These are phyloP conservation scores for Rhopalosiphum maidis DNA, from an alignment of 1,140 invertebrate genomes.

Conservation along the genomic window DNA sequence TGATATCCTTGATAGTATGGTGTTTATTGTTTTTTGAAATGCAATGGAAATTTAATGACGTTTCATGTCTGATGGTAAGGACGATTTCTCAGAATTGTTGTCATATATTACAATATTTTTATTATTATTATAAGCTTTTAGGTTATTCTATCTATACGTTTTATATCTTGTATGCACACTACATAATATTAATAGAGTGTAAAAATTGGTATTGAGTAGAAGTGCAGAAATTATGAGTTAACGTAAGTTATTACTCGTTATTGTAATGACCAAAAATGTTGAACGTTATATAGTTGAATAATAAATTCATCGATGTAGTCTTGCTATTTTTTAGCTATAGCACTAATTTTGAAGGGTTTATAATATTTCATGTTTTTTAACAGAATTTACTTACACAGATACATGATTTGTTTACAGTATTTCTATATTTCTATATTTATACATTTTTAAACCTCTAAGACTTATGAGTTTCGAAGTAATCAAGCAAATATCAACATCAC, in stretches of 20 bases:
- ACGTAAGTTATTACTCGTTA: not conserved
- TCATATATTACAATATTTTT: not conserved
- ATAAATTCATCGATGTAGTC: not conserved
- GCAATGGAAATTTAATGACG: not conserved
- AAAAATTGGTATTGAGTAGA: not conserved
- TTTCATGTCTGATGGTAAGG: not conserved
- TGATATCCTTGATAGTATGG: not conserved
- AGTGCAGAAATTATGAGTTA: not conserved
- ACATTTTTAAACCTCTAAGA: too few relatives aligned
- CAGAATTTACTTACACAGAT: not conserved
- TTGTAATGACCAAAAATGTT: not conserved
- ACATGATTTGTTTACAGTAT: too few relatives aligned
- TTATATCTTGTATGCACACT: not conserved
- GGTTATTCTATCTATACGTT: not conserved
- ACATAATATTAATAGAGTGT: not conserved
- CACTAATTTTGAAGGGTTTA: not conserved
- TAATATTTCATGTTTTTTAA: too few relatives aligned
- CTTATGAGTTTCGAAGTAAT: not conserved
- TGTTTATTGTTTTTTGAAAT: not conserved
- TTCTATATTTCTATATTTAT: too few relatives aligned
- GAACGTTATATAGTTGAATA: not conserved
- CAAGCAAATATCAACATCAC: not conserved
- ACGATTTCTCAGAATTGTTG: not conserved
- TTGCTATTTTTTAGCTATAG: not conserved
- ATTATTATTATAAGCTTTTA: not conserved